A percentile compares a stretch with the other conserved stretches of the same genome.
Conservation (phyloP, 2,888 invertebrate species). For the Caradrina clavipalpis region DNA sequence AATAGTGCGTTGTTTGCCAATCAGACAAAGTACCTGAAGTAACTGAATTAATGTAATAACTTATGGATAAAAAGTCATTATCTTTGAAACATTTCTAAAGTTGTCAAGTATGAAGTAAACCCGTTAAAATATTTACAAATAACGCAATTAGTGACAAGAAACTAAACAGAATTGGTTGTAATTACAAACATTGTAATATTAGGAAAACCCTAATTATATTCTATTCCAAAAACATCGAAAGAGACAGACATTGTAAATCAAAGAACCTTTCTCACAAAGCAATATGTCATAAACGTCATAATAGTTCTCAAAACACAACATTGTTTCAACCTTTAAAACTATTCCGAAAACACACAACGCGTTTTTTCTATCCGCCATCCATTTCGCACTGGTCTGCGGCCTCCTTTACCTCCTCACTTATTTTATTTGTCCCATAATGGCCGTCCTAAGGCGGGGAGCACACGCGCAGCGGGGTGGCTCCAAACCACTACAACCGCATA, state of each 20-base stretch:
- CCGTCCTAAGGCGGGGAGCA: slow-evolving; percentile 71
- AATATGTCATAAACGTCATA: slow-evolving; percentile 49
- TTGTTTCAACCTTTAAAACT: slow-evolving; percentile 39
- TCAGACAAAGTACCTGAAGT: too few relatives aligned
- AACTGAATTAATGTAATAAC: too few relatives aligned
- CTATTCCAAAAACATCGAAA: slow-evolving; percentile 22
- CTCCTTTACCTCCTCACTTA: slow-evolving; percentile 58
- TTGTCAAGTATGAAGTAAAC: too few relatives aligned
- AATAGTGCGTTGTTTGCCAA: too few relatives aligned
- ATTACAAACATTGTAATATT: slow-evolving; percentile 6
- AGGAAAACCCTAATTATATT: slow-evolving; percentile 18
- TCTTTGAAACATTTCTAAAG: too few relatives aligned
- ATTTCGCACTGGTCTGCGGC: slow-evolving; percentile 63
- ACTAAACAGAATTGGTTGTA: slow-evolving; percentile 13
- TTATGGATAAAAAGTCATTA: too few relatives aligned
- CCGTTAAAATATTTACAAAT: too few relatives aligned
- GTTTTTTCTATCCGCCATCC: slow-evolving; percentile 33
- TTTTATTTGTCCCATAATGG: slow-evolving; percentile 69
- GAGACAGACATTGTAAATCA: slow-evolving; percentile 37
- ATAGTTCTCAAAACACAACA: slow-evolving; percentile 35
- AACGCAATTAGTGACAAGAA: neutral
- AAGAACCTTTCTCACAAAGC: slow-evolving; percentile 22
- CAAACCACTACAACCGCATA: slow-evolving; percentile 85
- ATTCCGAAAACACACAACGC: slow-evolving; percentile 43
- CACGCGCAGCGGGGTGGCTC: slow-evolving; percentile 82